Conservation (phyloP, 2,797 vertebrate species). For the Poecilia wingei region DNA sequence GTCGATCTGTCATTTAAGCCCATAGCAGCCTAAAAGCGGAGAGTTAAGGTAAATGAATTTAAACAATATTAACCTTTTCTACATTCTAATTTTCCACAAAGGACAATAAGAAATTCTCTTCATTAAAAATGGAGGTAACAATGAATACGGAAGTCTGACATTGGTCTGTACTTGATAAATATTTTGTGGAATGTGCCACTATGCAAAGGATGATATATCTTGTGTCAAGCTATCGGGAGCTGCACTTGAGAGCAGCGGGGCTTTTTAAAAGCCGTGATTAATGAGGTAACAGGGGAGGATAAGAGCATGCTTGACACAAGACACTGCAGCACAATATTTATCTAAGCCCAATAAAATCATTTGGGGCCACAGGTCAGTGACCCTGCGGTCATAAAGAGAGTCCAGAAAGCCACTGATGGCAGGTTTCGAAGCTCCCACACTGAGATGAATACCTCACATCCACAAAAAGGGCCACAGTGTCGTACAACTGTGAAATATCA, state of each 20-base stretch:
- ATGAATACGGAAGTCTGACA: slow-evolving; percentile 21
- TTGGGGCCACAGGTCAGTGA: slow-evolving; percentile 72
- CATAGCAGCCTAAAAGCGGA: slow-evolving; percentile 83
- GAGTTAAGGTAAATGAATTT: not conserved
- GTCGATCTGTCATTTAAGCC: slow-evolving; percentile 90
- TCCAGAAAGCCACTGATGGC: slow-evolving; percentile 62
- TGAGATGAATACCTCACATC: slow-evolving; percentile 12
- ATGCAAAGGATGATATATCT: slow-evolving; percentile 71
- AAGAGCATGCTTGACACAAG: slow-evolving; percentile 74
- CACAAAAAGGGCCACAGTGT: slow-evolving; percentile 22
- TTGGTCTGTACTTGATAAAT: slow-evolving; percentile 42
- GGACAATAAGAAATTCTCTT: not conserved
- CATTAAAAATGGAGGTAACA: slow-evolving; percentile 12
- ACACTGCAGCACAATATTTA: slow-evolving; percentile 82
- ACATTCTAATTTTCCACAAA: not conserved
- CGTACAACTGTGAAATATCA: slow-evolving; percentile 23
- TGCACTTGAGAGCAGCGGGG: slow-evolving; percentile 73
- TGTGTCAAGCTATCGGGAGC: slow-evolving; percentile 67
- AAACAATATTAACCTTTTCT: not conserved
- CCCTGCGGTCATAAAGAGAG: slow-evolving; percentile 58
- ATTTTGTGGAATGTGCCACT: slow-evolving; percentile 68
- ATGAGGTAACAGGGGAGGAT: slow-evolving; percentile 79
- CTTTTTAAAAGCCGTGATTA: slow-evolving; percentile 81
- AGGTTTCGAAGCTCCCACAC: slow-evolving; percentile 51
- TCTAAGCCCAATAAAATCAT: slow-evolving; percentile 80